Evolutionary conservation across 92 coral and sea anemone genomes (phyloP), one percentile per base, ranked within the genome.

Genomic region (Phenganax subtilis): DNA sequence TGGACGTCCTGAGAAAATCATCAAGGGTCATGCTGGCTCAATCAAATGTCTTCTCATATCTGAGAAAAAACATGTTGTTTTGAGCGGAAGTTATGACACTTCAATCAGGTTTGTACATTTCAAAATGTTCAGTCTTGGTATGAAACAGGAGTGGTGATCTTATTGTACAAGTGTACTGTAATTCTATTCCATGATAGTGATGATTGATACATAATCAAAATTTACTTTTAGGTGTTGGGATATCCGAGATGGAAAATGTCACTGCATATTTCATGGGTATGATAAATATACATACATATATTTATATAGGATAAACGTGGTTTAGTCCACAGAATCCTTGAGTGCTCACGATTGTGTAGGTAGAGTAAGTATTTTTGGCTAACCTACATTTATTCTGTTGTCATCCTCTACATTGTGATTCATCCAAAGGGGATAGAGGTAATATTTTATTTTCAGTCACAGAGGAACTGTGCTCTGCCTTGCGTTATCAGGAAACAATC

Each of bases 21-120:
- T 93, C 57, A 93, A 91, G 57, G 98, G 98, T 52, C 98, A 93
- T 80, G 97, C 98, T 10, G 98, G 98, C 10, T 93, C 98, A 28
- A 89, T 93, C 29, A 88, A 91, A 80, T 92, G 98, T 85, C 91
- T 93, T 51, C 79, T 57, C 72, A 87, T 92, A 62, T 86, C 92
- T 14, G 98, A 93, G 30, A 90, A 87, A 56, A 85, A 91, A 84
- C 93, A 90, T 47, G 81, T 92, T 55, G 92, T 92, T 12, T 81
- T 92, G 25, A 94, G 97, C 80, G 98, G 97, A 28, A 93, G 97
- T 27, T 94, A 90, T 54, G 97, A 92, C 81, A 94, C 98, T 47
- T 94, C 98, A 71, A 87, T 94, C 56, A 90, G 98, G 97, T 91
- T 37, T 37, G 47, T 5, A 37, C 47, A 37, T 37, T 37, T 37